Evolutionary conservation across 2,888 invertebrate genomes (phyloP).

Genomic region (Ophraella communa): DNA sequence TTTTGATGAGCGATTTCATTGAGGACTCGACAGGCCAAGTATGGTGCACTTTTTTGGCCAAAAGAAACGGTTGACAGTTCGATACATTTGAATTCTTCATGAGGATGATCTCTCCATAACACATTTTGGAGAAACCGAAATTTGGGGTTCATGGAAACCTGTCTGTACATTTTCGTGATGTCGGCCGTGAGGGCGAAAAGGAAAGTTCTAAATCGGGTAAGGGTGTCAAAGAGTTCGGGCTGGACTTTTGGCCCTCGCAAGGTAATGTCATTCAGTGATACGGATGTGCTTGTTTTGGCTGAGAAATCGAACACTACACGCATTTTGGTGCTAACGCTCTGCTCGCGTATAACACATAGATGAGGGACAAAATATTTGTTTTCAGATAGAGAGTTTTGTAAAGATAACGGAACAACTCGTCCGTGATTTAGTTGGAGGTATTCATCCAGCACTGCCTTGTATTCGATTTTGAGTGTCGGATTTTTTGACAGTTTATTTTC

Average conservation of each 20-base stretch:
- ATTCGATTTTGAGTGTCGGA: neutral
- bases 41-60: too few relatives aligned
- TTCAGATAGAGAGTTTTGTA: neutral
- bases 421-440: neutral
- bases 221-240: slow-evolving; percentile 15
- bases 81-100: too few relatives aligned
- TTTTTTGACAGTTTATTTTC: neutral
- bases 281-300: slow-evolving; percentile 4
- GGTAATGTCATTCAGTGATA: slow-evolving; percentile 15
- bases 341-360: too few relatives aligned
- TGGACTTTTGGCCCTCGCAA: slow-evolving; percentile 16
- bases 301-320: slow-evolving; percentile 27
- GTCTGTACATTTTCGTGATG: neutral
- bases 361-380: too few relatives aligned
- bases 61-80: too few relatives aligned
- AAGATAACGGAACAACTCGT: neutral
- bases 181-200: neutral
- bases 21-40: too few relatives aligned
- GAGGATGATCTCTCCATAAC: too few relatives aligned
- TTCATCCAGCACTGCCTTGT: neutral
- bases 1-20: too few relatives aligned
- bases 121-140: neutral
- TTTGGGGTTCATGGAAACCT: neutral
- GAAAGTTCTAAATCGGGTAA: neutral
- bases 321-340: slow-evolving; percentile 22